These are phyloP conservation scores for Craterocephalus amniculus DNA, from an alignment of 2,797 vertebrate genomes.

Conservation along the genomic window DNA sequence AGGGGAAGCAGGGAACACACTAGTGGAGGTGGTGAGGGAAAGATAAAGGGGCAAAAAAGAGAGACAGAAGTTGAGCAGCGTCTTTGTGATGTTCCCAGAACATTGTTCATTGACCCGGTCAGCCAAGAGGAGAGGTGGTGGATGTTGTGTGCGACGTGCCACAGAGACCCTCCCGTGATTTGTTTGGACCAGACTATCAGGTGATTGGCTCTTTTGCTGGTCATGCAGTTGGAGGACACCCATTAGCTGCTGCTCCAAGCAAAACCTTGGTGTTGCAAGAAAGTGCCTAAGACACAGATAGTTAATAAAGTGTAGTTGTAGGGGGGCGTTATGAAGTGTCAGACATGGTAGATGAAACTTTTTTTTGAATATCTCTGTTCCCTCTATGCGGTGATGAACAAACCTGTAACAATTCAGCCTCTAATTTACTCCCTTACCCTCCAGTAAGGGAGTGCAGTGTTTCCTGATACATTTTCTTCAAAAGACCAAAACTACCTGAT, in stretches of 20 bases:
- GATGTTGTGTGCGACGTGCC: conserved; percentile 66
- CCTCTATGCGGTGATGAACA: conserved; percentile 56
- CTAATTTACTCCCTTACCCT: too few relatives aligned
- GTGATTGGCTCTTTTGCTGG: conserved; percentile 65
- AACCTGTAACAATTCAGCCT: conserved; percentile 9
- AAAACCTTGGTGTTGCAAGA: conserved; percentile 69
- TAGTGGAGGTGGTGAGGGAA: conserved; percentile 49
- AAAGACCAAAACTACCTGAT: conserved; percentile 65
- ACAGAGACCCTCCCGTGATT: conserved; percentile 60
- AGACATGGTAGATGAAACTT: conserved; percentile 35
- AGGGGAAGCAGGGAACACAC: conserved; percentile 40
- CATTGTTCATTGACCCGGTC: conserved; percentile 78
- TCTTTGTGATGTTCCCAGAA: conserved; percentile 80
- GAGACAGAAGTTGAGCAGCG: conserved; percentile 72
- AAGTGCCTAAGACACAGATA: conserved; percentile 43
- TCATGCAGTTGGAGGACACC: conserved; percentile 71
- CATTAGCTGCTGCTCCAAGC: conserved; percentile 59
- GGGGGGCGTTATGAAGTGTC: conserved; percentile 26
- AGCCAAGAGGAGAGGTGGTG: conserved; percentile 61
- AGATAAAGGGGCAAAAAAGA: conserved; percentile 32
- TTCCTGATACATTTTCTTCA: conserved; percentile 43
- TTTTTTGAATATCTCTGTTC: conserved; percentile 43
- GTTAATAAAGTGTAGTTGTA: not conserved
- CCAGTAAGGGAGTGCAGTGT: conserved; percentile 24
- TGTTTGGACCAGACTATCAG: conserved; percentile 60